phyloP scores from a whole-genome alignment of 2,888 invertebrate species.

The Lycocerus yunnanus region DNA sequence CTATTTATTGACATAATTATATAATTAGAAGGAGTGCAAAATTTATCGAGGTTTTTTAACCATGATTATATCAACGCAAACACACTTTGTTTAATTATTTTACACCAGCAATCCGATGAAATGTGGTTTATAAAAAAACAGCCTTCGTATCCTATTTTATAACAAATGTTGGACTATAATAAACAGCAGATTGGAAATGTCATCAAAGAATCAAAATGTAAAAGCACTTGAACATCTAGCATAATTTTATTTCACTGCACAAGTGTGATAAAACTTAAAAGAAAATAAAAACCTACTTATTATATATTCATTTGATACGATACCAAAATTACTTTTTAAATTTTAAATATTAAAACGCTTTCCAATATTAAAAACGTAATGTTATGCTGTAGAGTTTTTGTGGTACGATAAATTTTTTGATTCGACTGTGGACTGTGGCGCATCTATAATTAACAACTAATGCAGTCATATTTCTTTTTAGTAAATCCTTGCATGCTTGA shows the following conservation, averaged over 20 bases:
- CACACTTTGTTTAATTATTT: constrained; percentile 19
- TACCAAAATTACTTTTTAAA: not conserved
- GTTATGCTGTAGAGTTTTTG: not conserved
- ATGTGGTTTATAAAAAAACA: constrained; percentile 11
- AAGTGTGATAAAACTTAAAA: not conserved
- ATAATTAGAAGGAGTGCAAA: constrained; percentile 12
- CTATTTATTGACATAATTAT: constrained; percentile 20
- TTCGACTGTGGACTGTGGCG: constrained; percentile 1
- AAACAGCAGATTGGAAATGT: not conserved
- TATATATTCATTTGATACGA: not conserved
- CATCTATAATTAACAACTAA: not conserved
- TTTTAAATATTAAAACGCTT: not conserved
- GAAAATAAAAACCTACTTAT: not conserved
- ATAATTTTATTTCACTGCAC: not conserved
- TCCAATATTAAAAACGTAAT: not conserved
- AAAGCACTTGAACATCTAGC: not conserved
- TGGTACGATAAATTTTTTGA: not conserved
- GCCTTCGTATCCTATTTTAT: not conserved
- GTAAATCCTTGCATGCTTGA: constrained; percentile 7
- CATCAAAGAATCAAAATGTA: not conserved
- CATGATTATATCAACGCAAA: constrained; percentile 16
- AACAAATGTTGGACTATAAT: not conserved
- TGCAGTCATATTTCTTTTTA: constrained; percentile 8
- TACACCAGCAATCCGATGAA: constrained; percentile 11
- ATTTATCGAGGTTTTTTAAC: constrained; percentile 10